These are phyloP conservation scores for Volucella bombylans DNA, from an alignment of 2,888 invertebrate species.

Conservation along the genomic window DNA sequence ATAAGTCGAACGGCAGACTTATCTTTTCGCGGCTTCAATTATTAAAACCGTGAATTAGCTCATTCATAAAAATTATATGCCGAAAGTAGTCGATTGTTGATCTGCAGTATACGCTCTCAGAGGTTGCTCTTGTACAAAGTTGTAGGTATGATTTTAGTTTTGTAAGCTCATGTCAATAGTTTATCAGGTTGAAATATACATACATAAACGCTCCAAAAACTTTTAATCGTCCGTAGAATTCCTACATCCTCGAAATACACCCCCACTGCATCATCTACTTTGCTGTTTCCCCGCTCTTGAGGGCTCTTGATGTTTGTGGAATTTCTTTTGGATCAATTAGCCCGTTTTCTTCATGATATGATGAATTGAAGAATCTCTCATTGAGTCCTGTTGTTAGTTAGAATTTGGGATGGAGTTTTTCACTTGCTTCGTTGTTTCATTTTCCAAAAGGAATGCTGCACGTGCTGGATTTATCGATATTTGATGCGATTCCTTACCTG, in stretches of 20 bases:
- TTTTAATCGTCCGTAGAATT: not conserved
- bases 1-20: not conserved
- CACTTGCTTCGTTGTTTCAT: no score
- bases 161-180: not conserved
- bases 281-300: no score
- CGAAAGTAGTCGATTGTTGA: no score
- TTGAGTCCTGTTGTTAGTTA: no score
- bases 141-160: not conserved
- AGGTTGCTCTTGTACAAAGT: not conserved
- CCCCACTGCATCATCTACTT: not conserved
- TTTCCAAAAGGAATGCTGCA: no score
- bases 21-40: not conserved
- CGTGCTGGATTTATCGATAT: no score
- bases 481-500: no score
- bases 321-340: no score
- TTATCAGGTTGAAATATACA: not conserved
- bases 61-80: not conserved
- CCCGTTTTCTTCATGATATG: no score
- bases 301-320: no score
- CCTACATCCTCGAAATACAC: not conserved
- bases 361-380: no score
- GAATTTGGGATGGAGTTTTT: no score
- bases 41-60: not conserved
- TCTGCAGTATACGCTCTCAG: not conserved
- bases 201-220: not conserved